Evolutionary conservation across 2,888 invertebrate genomes (phyloP), one percentile per base, ranked within the genome.

Genomic region (Calephelis perditalis): DNA sequence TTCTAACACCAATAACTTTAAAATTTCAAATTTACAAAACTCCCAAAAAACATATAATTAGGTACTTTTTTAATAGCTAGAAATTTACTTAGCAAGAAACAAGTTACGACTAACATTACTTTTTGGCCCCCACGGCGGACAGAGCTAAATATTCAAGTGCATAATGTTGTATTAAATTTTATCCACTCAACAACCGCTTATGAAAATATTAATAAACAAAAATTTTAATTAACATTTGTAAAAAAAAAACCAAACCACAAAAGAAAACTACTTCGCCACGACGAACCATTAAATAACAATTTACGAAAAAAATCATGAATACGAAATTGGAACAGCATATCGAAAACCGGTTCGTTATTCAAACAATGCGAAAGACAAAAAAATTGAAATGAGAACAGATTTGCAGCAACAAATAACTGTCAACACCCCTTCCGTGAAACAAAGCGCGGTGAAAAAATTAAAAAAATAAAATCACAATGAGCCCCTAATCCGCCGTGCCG

Each of bases 341-440:
- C 77, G 69, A 70, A 79, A 87, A 90, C 90, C 86, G 88, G 90
- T 90, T 87, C 73, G 71, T 73, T 77, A 81, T 84, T 78, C 81
- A 82, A 86, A 83, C 80, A 79, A 74, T 75, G 74, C 74, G 75
- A 85, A 86, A 81, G 79, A 83, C 86, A 86, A 85, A 82, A 81
- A 79, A 75, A 67, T 69, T 67, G 67, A 71, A 79, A 77, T 67
- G 76, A 75, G 79, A 81, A 83, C 84, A 82, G 85, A 87, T 86
- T 86, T 79, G 81, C 78, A 75, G 82, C 70, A 83, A 89, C 88
- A 86, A 87, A 87, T 87, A 89, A 84, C 88, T 90, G 90, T 90
- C 90, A 90, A 88, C 90, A 90, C 88, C 89, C 89, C 88, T 89
- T 72, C 81, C 80, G 83, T 86, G 85, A 89, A 88, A 88, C 87